Evolutionary conservation across 1,140 invertebrate species (phyloP).

Genomic region (Andricus grossulariae): DNA sequence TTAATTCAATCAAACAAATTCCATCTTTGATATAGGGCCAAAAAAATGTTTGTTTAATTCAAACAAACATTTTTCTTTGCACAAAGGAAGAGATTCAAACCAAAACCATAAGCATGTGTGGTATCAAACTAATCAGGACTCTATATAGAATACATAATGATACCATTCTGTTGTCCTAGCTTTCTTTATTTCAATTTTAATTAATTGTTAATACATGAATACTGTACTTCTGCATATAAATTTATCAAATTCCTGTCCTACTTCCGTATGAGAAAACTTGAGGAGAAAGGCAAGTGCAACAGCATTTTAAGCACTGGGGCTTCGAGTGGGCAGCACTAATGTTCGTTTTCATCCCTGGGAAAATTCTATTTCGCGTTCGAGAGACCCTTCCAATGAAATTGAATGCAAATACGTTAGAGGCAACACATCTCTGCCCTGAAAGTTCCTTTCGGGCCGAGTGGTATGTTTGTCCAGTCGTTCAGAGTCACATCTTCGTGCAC

Average conservation of each 20-base stretch:
- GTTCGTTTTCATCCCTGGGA: constrained; percentile 5
- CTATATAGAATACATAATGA: no score
- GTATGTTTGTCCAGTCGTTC: constrained; percentile 38
- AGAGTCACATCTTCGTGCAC: constrained; percentile 35
- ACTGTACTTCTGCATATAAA: not conserved
- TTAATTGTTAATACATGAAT: no score
- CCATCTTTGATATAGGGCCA: no score
- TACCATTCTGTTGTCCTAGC: no score
- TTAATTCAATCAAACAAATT: no score
- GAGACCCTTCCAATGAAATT: constrained; percentile 38
- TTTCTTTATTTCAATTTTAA: no score
- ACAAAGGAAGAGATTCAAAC: no score
- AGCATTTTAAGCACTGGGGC: not conserved
- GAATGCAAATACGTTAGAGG: constrained; percentile 40
- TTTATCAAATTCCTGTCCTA: not conserved
- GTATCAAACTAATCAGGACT: no score
- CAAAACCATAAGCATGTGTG: no score
- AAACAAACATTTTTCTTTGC: no score
- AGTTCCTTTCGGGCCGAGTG: constrained; percentile 9
- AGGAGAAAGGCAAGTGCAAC: not conserved
- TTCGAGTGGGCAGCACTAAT: constrained; percentile 17
- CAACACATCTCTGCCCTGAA: constrained; percentile 30
- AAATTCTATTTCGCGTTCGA: constrained; percentile 31
- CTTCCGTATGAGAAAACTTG: not conserved
- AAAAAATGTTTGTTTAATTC: no score